phyloP scores from a whole-genome alignment of 2,888 invertebrate genomes.

The Diabrotica balteata region DNA sequence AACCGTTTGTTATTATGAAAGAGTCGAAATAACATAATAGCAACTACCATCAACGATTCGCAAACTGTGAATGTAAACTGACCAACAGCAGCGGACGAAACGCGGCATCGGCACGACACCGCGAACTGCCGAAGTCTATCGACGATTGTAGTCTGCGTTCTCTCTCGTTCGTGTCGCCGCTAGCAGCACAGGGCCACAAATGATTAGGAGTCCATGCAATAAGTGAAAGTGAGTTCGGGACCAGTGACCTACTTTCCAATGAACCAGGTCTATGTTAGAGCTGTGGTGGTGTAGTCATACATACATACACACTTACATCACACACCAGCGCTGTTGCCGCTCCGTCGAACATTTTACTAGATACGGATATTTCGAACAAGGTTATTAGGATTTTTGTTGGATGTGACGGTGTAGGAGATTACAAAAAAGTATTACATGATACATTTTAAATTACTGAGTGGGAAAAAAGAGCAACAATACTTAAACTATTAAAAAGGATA shows the following conservation, averaged over 20 bases:
- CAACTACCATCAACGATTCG: constrained; percentile 24
- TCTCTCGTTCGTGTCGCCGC: constrained; percentile 45
- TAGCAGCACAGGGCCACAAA: constrained; percentile 69
- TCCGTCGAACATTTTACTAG: background rate
- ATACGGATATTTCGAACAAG: background rate
- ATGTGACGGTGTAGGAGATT: background rate
- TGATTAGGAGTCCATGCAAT: constrained; percentile 81
- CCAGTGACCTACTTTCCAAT: constrained; percentile 86
- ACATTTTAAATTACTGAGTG: too few relatives aligned
- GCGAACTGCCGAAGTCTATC: constrained; percentile 36
- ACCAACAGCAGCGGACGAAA: constrained; percentile 28
- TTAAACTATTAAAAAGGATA: too few relatives aligned
- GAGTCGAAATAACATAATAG: constrained; percentile 12
- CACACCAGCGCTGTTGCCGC: constrained; percentile 11
- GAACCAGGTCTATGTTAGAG: constrained; percentile 92
- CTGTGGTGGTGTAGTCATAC: constrained; percentile 57
- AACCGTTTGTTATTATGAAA: constrained; percentile 18
- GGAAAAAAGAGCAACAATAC: too few relatives aligned
- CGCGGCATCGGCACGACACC: background rate
- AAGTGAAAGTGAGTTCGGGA: constrained; percentile 84
- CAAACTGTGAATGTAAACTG: constrained; percentile 33
- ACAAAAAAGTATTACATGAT: too few relatives aligned
- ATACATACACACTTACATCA: constrained; percentile 53
- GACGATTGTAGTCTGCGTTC: constrained; percentile 7
- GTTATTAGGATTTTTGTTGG: constrained; percentile 36